Evolutionary conservation across 2,113 vertebrate species (phyloP).

Genomic region (Cygnus atratus): DNA sequence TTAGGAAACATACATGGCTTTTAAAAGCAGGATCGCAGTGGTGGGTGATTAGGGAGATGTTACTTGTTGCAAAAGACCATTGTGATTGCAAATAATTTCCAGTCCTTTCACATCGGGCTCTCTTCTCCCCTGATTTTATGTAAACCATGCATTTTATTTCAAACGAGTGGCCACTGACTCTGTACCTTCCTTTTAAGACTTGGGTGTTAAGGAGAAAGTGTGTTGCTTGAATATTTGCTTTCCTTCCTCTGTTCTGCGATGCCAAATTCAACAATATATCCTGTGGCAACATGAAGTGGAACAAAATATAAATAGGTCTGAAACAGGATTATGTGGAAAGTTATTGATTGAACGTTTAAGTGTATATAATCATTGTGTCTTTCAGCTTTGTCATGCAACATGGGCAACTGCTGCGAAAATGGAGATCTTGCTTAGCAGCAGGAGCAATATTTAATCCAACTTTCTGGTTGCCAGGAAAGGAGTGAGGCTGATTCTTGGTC

Average conservation of each 20-base stretch:
- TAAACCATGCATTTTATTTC: not conserved
- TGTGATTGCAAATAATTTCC: not conserved
- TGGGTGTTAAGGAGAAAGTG: not conserved
- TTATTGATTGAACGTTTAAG: not conserved
- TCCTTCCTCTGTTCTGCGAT: not conserved
- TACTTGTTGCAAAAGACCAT: not conserved
- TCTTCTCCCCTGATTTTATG: not conserved
- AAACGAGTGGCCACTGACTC: not conserved
- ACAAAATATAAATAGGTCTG: not conserved
- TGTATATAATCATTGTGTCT: not conserved
- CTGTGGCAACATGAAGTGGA: not conserved
- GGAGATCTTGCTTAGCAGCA: not conserved
- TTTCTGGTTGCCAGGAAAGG: not conserved
- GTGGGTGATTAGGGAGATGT: not conserved
- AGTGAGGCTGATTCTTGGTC: not conserved
- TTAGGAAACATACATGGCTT: not conserved
- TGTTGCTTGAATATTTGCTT: not conserved
- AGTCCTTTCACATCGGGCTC: not conserved
- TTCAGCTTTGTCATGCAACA: not conserved
- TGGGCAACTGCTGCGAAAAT: not conserved
- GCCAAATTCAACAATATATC: not conserved
- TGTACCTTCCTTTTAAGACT: not conserved
- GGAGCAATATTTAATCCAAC: too few species aligned
- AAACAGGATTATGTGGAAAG: not conserved
- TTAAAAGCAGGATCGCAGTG: not conserved